Percentiles rank a stretch among this genome's conserved stretches.
phyloP scores from a whole-genome alignment of 2,888 invertebrate species.

The Drosophila vallismaia region DNA sequence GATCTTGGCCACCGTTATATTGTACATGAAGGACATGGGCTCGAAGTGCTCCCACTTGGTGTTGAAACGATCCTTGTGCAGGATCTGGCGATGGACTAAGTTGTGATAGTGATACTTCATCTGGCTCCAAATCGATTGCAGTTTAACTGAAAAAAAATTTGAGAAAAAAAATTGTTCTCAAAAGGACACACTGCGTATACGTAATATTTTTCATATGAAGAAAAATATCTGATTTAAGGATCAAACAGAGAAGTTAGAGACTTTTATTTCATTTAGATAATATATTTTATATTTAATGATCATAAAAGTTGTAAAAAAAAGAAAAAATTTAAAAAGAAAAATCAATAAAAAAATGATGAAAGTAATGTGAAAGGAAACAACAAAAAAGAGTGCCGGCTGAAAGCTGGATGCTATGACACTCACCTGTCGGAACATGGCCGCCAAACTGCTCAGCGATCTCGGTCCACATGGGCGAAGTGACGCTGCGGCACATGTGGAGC shows the following conservation, averaged over 20 bases:
- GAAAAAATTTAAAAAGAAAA: not conserved
- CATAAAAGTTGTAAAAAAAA: not conserved
- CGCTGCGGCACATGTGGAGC: slow-evolving; percentile 81
- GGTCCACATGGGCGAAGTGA: slow-evolving; percentile 82
- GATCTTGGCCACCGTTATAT: slow-evolving; percentile 81
- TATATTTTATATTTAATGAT: not conserved
- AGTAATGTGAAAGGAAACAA: not conserved
- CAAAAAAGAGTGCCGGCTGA: not conserved
- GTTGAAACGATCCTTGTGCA: slow-evolving; percentile 81
- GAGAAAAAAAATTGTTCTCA: not conserved
- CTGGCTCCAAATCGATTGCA: slow-evolving; percentile 82
- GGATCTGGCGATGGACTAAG: slow-evolving; percentile 80
- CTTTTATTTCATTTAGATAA: no score
- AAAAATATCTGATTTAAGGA: not conserved
- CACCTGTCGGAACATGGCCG: slow-evolving; percentile 82
- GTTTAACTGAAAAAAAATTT: slow-evolving; percentile 62
- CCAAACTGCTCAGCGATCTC: slow-evolving; percentile 82
- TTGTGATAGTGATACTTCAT: slow-evolving; percentile 82
- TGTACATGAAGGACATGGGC: slow-evolving; percentile 82
- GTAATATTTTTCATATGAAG: not conserved
- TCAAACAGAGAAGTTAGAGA: not conserved
- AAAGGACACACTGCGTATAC: not conserved
- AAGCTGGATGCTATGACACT: slow-evolving; percentile 29
- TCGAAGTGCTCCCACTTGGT: slow-evolving; percentile 82
- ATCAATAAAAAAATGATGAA: not conserved